Conservation (phyloP, 2,113 vertebrate genomes). For the Patagioenas fasciata region DNA sequence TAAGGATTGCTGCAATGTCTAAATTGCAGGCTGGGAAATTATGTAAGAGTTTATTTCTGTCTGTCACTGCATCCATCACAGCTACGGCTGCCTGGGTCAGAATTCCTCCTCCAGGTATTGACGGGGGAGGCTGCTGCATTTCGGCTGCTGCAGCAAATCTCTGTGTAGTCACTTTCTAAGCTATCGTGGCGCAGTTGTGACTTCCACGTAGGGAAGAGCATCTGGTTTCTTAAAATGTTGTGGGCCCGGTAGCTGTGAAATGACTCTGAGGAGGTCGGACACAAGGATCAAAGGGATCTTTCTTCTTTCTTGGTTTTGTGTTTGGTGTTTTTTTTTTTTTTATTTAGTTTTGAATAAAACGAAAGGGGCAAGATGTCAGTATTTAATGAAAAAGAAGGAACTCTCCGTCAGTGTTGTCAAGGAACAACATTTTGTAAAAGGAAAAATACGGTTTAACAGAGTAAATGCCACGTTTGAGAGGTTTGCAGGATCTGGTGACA, state of each 20-base stretch:
- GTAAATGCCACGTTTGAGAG: background rate
- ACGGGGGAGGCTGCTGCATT: background rate
- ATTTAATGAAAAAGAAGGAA: background rate
- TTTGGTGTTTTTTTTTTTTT: background rate
- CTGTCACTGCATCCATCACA: background rate
- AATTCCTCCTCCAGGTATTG: conserved; percentile 9
- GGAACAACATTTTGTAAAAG: background rate
- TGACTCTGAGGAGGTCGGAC: background rate
- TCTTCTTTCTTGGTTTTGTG: background rate
- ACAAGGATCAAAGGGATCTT: background rate
- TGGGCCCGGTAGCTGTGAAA: background rate
- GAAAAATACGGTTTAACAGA: background rate
- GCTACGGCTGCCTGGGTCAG: background rate
- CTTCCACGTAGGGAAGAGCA: background rate
- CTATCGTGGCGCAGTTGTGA: background rate
- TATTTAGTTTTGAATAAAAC: background rate
- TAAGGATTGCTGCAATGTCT: background rate
- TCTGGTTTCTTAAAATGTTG: background rate
- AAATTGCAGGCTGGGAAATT: background rate
- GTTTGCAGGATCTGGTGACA: background rate
- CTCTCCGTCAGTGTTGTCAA: background rate
- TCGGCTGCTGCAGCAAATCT: background rate
- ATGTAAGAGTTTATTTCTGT: background rate
- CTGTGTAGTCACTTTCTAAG: background rate
- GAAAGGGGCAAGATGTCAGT: background rate